Percentiles rank a stretch among this genome's conserved stretches.
These are phyloP conservation scores for Diadumene lineata DNA, from an alignment of 92 coral and sea anemone genomes.

Conservation along the genomic window DNA sequence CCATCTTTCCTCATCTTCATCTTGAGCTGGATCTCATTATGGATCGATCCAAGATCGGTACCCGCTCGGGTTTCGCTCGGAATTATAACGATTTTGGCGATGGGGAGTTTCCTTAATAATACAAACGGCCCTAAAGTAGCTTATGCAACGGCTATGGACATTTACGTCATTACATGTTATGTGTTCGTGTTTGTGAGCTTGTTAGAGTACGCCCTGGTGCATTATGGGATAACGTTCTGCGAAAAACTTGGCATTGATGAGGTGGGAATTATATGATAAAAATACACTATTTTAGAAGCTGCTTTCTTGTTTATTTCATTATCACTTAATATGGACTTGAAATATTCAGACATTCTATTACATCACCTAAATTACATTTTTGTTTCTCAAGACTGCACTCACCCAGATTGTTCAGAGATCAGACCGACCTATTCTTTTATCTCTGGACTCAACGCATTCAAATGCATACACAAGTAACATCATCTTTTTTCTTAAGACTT, in stretches of 20 bases:
- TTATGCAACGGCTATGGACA: slow-evolving; percentile 72
- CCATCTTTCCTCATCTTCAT: slow-evolving; percentile 56
- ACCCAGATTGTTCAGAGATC: no score
- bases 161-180: slow-evolving; percentile 60
- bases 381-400: no score
- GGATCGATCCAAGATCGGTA: slow-evolving; percentile 75
- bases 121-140: slow-evolving; percentile 63
- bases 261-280: slow-evolving; percentile 34
- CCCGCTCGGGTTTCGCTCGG: slow-evolving; percentile 79
- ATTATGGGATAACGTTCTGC: slow-evolving; percentile 50
- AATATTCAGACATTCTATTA: no score
- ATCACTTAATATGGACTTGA: no score
- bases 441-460: no score
- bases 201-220: slow-evolving; percentile 69
- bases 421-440: no score
- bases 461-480: no score
- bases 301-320: no score
- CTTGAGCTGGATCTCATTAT: slow-evolving; percentile 71
- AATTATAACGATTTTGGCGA: slow-evolving; percentile 74
- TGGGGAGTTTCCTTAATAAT: slow-evolving; percentile 68
- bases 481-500: no score
- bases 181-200: slow-evolving; percentile 68
- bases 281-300: no score
- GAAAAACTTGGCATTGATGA: slow-evolving; percentile 45
- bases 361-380: no score